Conservation (phyloP, 1,140 invertebrate species). For the Tachypleus tridentatus region DNA sequence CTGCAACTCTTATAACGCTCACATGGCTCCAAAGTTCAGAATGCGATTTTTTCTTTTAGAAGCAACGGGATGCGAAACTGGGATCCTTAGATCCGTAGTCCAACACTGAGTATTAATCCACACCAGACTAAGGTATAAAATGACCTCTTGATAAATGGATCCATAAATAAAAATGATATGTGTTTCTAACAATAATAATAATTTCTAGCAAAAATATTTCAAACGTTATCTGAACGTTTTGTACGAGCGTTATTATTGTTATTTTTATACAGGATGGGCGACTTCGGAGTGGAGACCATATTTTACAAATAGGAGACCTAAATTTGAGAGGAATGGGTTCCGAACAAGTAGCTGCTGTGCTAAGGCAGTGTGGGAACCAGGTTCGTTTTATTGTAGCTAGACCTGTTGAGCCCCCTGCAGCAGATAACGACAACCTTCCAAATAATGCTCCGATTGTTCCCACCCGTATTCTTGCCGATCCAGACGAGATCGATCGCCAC, state of each 20-base stretch:
- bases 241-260: background rate
- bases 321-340: slow-evolving; percentile 82
- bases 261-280: slow-evolving; percentile 53
- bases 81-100: too few species aligned
- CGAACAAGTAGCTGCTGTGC: slow-evolving; percentile 83
- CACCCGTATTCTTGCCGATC: slow-evolving; percentile 67
- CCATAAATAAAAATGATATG: too few species aligned
- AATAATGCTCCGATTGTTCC: slow-evolving; percentile 67
- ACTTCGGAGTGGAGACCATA: slow-evolving; percentile 82
- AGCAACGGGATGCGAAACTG: too few species aligned
- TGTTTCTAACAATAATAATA: too few species aligned
- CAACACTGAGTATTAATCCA: too few species aligned
- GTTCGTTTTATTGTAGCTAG: slow-evolving; percentile 82
- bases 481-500: slow-evolving; percentile 70
- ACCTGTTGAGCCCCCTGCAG: slow-evolving; percentile 59
- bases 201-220: too few species aligned
- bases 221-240: too few species aligned
- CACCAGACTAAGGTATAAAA: too few species aligned
- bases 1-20: too few species aligned
- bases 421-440: slow-evolving; percentile 51
- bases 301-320: slow-evolving; percentile 85
- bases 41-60: too few species aligned
- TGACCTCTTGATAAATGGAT: too few species aligned
- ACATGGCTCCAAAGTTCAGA: too few species aligned
- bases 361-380: slow-evolving; percentile 70